Percentiles rank a stretch among this genome's conserved stretches.
Conservation (phyloP, 2,888 invertebrate species). For the Yponomeuta sedellus region DNA sequence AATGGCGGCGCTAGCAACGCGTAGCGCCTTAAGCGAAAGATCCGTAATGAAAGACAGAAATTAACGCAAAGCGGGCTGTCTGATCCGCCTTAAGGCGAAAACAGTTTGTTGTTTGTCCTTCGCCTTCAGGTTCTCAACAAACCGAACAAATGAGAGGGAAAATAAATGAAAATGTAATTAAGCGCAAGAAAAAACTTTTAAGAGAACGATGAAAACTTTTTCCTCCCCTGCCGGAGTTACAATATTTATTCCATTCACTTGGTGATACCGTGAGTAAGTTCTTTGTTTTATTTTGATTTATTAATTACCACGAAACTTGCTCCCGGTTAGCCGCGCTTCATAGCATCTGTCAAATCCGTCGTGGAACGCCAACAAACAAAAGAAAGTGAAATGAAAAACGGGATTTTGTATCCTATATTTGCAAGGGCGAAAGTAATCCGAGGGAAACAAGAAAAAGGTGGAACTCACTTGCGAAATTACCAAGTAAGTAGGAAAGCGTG, state of each 20-base stretch:
- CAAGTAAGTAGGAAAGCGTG: constrained; percentile 33
- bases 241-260: constrained; percentile 57
- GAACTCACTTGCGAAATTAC: constrained; percentile 39
- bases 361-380: not conserved
- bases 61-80: too few relatives aligned
- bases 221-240: constrained; percentile 30
- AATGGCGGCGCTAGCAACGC: too few relatives aligned
- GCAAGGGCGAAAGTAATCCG: constrained; percentile 35
- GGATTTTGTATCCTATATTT: constrained; percentile 23
- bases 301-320: not conserved
- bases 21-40: too few relatives aligned
- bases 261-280: constrained; percentile 49
- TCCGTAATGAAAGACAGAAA: too few relatives aligned
- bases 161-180: constrained; percentile 72
- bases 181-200: constrained; percentile 58
- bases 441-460: constrained; percentile 42
- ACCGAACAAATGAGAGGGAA: constrained; percentile 24
- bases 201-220: constrained; percentile 60
- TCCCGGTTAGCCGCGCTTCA: not conserved
- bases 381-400: not conserved
- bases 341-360: not conserved
- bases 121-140: too few relatives aligned
- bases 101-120: too few relatives aligned
- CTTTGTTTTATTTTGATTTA: constrained; percentile 33
- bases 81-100: too few relatives aligned